Conservation (phyloP, 2,113 vertebrate species). For the Picathartes gymnocephalus region DNA sequence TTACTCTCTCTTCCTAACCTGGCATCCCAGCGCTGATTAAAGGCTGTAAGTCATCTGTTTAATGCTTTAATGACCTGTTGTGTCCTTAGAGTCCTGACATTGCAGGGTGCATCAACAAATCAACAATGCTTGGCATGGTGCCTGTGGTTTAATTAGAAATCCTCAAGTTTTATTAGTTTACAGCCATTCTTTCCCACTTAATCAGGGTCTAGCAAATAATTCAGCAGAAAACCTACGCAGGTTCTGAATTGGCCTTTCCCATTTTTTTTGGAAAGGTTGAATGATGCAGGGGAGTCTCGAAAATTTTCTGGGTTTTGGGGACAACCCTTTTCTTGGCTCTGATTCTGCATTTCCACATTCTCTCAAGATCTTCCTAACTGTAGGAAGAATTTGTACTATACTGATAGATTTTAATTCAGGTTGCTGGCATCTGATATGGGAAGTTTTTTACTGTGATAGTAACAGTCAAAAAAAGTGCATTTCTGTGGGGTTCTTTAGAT, state of each 20-base stretch:
- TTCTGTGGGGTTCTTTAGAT: not conserved
- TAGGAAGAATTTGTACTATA: not conserved
- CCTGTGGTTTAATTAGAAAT: conserved; percentile 59
- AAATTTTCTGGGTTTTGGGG: not conserved
- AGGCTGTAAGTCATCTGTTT: conserved; percentile 51
- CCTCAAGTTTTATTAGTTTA: conserved; percentile 63
- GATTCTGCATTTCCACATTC: not conserved
- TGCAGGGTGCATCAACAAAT: conserved; percentile 51
- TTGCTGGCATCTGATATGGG: not conserved
- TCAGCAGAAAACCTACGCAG: not conserved
- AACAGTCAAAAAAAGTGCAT: not conserved
- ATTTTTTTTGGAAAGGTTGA: not conserved
- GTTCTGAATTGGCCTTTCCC: not conserved
- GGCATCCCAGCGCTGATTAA: conserved; percentile 48
- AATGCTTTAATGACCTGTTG: conserved; percentile 54
- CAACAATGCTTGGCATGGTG: conserved; percentile 37
- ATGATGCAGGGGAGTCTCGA: not conserved
- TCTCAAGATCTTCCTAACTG: not conserved
- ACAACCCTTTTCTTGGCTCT: not conserved
- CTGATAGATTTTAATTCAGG: not conserved
- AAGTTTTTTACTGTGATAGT: not conserved
- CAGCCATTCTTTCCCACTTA: conserved; percentile 52
- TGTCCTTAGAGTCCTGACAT: conserved; percentile 48
- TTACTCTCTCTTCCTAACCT: conserved; percentile 25
- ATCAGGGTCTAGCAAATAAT: conserved; percentile 57